Evolutionary conservation across 2,888 invertebrate species (phyloP).

Genomic region (Lithosia quadra): DNA sequence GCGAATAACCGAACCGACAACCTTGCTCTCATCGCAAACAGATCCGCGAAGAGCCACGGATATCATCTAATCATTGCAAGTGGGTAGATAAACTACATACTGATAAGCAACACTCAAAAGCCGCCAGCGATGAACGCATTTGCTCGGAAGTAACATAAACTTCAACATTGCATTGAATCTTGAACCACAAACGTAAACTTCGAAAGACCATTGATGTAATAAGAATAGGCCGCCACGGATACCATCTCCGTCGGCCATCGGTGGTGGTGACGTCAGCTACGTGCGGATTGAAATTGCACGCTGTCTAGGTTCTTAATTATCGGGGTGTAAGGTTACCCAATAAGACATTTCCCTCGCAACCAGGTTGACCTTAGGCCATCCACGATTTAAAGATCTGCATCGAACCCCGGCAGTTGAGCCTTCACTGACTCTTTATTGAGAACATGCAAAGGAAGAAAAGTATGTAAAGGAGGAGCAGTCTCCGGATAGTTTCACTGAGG

Average conservation of each 20-base stretch:
- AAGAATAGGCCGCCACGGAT: not conserved
- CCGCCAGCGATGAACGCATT: not conserved
- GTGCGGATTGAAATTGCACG: no score
- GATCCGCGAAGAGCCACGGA: not conserved
- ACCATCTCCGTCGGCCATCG: no score
- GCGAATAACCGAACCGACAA: no score
- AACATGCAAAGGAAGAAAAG: not conserved
- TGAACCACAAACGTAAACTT: not conserved
- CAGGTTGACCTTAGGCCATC: no score
- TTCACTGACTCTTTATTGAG: no score
- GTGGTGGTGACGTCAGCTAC: no score
- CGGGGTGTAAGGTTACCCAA: no score
- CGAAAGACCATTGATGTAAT: not conserved
- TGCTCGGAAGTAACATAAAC: not conserved
- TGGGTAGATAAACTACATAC: not conserved
- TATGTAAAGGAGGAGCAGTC: not conserved
- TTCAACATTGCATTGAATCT: not conserved
- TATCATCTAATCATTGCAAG: constrained; percentile 1
- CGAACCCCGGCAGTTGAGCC: no score
- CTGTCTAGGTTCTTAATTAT: no score
- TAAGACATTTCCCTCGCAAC: no score
- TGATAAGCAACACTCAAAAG: not conserved
- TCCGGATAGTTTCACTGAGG: not conserved
- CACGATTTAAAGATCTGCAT: no score
- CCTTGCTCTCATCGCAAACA: not conserved